phyloP scores from a whole-genome alignment of 2,113 vertebrate genomes.

The Perognathus longimembris region DNA sequence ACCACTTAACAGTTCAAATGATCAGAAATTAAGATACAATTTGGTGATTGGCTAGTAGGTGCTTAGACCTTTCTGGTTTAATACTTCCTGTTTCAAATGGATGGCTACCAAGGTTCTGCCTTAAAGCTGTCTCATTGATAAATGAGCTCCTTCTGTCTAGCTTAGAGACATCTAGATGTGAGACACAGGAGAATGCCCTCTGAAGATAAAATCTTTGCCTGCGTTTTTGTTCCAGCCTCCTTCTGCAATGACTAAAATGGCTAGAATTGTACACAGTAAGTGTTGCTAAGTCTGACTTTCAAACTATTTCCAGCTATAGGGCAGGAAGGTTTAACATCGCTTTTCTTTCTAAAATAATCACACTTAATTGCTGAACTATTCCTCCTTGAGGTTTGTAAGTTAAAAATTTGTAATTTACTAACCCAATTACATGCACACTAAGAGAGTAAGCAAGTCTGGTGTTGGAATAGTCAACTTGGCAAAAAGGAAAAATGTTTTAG shows the following conservation, averaged over 20 bases:
- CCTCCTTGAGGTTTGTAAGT: background rate
- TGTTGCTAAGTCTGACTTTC: background rate
- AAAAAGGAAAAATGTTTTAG: background rate
- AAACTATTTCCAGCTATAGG: background rate
- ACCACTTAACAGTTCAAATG: background rate
- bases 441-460: background rate
- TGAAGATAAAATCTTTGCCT: background rate
- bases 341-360: conserved; percentile 7
- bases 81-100: background rate
- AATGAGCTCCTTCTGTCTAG: background rate
- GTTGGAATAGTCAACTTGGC: background rate
- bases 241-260: background rate
- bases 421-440: background rate
- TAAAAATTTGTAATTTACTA: background rate
- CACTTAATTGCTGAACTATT: background rate
- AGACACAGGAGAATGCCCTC: background rate
- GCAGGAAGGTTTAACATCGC: background rate
- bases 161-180: background rate
- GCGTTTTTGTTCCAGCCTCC: background rate
- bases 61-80: background rate
- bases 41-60: background rate
- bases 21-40: background rate
- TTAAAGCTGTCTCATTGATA: background rate
- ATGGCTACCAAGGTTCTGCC: background rate
- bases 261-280: background rate